Evolutionary conservation across 2,113 vertebrate species (phyloP).

Genomic region (Hemibagrus wyckioides): DNA sequence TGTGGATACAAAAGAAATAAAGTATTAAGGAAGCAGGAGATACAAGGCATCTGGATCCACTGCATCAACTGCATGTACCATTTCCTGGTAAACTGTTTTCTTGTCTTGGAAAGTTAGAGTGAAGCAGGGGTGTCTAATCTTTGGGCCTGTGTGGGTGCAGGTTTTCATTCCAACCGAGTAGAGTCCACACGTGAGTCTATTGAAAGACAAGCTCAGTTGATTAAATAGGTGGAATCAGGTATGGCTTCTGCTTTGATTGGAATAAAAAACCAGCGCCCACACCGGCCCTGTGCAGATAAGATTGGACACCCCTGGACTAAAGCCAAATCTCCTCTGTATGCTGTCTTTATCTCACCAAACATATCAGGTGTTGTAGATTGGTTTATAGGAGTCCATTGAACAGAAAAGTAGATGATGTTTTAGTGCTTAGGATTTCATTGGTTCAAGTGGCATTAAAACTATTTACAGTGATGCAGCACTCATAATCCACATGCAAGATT

Average conservation of each 20-base stretch:
- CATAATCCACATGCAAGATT: background rate
- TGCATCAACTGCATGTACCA: background rate
- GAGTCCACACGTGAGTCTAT: no score
- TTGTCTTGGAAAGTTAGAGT: background rate
- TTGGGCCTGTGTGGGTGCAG: no score
- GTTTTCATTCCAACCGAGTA: no score
- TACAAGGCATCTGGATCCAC: background rate
- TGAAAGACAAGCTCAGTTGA: no score
- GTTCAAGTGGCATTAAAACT: background rate
- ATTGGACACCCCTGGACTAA: no score
- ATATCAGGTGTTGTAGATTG: background rate
- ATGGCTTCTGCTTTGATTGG: no score
- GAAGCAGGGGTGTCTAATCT: no score
- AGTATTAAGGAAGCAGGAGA: background rate
- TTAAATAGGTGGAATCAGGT: no score
- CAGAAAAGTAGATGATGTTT: background rate
- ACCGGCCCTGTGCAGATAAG: no score
- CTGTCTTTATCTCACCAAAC: background rate
- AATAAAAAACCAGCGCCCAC: no score
- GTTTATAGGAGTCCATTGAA: background rate
- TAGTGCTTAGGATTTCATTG: background rate
- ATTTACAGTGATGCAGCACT: background rate
- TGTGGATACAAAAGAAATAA: no score
- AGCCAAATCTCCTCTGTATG: background rate
- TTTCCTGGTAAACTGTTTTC: background rate